Conservation (phyloP, 1,140 invertebrate genomes). For the Papilio machaon region DNA sequence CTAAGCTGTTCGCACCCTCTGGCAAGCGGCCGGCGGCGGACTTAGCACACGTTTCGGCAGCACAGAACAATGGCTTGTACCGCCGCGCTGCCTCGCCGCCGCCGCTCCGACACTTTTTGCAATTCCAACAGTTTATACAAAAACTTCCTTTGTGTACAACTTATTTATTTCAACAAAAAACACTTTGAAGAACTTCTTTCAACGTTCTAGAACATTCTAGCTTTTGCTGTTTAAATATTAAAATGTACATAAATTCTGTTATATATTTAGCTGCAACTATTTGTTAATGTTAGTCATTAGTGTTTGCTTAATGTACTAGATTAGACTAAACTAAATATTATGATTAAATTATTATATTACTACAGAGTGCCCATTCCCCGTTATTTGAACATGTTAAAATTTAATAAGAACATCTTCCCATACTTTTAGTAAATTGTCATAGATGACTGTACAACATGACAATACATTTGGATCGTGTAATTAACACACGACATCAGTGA, state of each 20-base stretch:
- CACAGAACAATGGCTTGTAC: conserved; percentile 16
- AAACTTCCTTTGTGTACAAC: conserved; percentile 21
- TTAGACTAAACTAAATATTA: not conserved
- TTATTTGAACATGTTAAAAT: not conserved
- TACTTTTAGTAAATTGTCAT: not conserved
- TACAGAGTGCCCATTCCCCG: not conserved
- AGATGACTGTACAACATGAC: not conserved
- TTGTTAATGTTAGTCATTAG: not conserved
- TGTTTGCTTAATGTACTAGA: not conserved
- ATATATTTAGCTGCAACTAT: not conserved
- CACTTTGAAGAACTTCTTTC: not conserved
- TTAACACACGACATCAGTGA: not conserved
- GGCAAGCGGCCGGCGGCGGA: not conserved
- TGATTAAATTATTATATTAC: not conserved
- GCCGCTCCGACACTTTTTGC: conserved; percentile 27
- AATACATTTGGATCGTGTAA: not conserved
- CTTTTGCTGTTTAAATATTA: not conserved
- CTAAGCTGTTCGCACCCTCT: not conserved
- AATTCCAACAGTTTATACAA: conserved; percentile 20
- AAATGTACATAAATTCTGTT: not conserved
- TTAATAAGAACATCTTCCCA: not conserved
- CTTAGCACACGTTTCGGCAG: not conserved
- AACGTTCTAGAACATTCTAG: conserved; percentile 30
- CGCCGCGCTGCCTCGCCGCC: not conserved
- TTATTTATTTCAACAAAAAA: conserved; percentile 28